Percentiles rank a stretch among this genome's conserved stretches.
These are phyloP conservation scores for Antitype chi DNA, from an alignment of 2,888 invertebrate genomes.

Conservation along the genomic window DNA sequence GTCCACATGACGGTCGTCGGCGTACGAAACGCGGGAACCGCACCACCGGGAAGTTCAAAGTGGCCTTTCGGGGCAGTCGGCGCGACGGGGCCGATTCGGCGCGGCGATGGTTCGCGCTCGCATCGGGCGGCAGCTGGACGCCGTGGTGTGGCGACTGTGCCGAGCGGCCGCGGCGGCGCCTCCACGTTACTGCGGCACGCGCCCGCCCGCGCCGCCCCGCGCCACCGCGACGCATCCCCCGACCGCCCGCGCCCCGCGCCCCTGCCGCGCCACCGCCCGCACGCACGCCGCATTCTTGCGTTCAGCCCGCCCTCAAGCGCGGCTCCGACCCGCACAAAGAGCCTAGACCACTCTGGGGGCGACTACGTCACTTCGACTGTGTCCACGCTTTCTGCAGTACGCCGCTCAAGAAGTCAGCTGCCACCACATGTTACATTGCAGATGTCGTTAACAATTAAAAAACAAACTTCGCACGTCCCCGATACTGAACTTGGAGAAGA, in stretches of 20 bases:
- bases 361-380: constrained; percentile 71
- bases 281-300: constrained; percentile 90
- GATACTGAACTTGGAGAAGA: constrained; percentile 46
- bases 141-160: constrained; percentile 76
- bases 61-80: constrained; percentile 69
- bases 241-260: constrained; percentile 75
- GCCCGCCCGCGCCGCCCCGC: constrained; percentile 81
- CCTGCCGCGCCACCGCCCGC: constrained; percentile 80
- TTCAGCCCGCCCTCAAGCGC: constrained; percentile 77
- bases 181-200: constrained; percentile 90
- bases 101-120: constrained; percentile 78
- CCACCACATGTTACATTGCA: constrained; percentile 67
- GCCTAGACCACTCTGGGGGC: constrained; percentile 69
- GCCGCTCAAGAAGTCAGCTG: constrained; percentile 45
- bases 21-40: constrained; percentile 80
- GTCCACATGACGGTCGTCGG: constrained; percentile 71
- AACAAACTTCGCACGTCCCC: constrained; percentile 33
- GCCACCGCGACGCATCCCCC: constrained; percentile 81
- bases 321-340: constrained; percentile 81
- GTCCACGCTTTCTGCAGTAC: constrained; percentile 71
- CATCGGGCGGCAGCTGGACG: constrained; percentile 74
- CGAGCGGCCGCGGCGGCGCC: constrained; percentile 88
- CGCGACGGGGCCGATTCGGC: constrained; percentile 75
- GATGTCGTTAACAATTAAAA: constrained; percentile 64
- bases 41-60: constrained; percentile 69